These are phyloP conservation scores for Drosophila eohydei DNA, from an alignment of 2,888 invertebrate genomes.

Conservation along the genomic window DNA sequence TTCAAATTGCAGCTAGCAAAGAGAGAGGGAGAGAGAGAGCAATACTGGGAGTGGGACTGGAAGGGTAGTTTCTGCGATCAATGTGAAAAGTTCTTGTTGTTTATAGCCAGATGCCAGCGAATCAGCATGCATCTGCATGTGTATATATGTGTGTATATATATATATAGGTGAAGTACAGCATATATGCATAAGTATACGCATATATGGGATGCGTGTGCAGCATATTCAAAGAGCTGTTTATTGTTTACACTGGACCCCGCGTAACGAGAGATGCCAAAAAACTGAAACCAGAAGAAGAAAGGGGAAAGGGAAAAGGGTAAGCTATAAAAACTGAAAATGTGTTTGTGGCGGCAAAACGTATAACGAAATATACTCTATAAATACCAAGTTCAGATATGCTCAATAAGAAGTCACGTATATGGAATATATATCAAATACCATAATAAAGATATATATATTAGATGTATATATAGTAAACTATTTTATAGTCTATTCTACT, in stretches of 20 bases:
- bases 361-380: conserved; percentile 10
- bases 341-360: background rate
- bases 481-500: background rate
- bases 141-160: too few relatives aligned
- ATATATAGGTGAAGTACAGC: background rate
- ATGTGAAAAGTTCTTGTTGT: conserved; percentile 24
- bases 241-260: conserved; percentile 67
- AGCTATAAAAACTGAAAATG: conserved; percentile 21
- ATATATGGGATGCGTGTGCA: conserved; percentile 8
- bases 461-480: too few relatives aligned
- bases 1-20: background rate
- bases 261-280: conserved; percentile 33
- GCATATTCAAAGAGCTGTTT: conserved; percentile 65
- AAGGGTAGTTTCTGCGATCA: conserved; percentile 1
- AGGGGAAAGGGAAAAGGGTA: background rate
- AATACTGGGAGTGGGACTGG: background rate
- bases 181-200: background rate
- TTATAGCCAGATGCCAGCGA: conserved; percentile 41
- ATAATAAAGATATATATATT: background rate
- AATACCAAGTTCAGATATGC: background rate
- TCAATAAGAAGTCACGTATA: background rate
- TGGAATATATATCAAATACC: background rate
- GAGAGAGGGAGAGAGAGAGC: background rate
- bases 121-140: conserved; percentile 31
- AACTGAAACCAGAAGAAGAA: background rate